Evolutionary conservation across 2,113 vertebrate species (phyloP).

Genomic region (Psilopogon haemacephalus): DNA sequence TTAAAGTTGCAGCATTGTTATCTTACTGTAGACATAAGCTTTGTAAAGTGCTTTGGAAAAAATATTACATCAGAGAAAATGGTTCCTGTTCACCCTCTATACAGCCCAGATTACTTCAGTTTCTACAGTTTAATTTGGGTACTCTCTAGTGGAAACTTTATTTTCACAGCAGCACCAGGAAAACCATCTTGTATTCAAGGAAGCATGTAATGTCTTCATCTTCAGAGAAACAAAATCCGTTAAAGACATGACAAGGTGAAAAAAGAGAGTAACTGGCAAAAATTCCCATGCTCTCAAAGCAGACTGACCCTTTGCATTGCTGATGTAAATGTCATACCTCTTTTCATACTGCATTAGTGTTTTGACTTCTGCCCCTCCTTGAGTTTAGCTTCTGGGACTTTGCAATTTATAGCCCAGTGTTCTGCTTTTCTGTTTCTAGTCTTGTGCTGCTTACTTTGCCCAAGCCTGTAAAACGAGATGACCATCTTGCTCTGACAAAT

Average conservation of each 20-base stretch:
- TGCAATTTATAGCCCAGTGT: not conserved
- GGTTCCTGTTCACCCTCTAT: not conserved
- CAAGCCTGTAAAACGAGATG: slow-evolving; percentile 15
- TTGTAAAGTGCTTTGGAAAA: not conserved
- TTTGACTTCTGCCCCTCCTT: not conserved
- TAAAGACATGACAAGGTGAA: not conserved
- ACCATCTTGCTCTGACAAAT: not conserved
- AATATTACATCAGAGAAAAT: not conserved
- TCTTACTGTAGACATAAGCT: not conserved
- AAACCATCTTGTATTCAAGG: not conserved
- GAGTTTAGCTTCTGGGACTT: slow-evolving; percentile 26
- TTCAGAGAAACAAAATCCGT: not conserved
- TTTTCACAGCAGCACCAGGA: not conserved
- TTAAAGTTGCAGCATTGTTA: not conserved
- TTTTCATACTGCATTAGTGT: slow-evolving; percentile 1
- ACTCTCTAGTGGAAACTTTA: not conserved
- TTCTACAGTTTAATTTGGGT: not conserved
- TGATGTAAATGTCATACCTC: not conserved
- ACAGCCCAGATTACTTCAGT: not conserved
- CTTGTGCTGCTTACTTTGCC: not conserved
- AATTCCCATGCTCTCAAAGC: not conserved
- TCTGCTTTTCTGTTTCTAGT: not conserved
- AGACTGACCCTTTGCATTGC: not conserved
- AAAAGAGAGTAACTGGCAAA: not conserved
- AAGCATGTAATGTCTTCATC: not conserved